Base-by-base conservation (phyloP, 2,888 invertebrate species). In the Brachyopa scutellaris region DNA sequence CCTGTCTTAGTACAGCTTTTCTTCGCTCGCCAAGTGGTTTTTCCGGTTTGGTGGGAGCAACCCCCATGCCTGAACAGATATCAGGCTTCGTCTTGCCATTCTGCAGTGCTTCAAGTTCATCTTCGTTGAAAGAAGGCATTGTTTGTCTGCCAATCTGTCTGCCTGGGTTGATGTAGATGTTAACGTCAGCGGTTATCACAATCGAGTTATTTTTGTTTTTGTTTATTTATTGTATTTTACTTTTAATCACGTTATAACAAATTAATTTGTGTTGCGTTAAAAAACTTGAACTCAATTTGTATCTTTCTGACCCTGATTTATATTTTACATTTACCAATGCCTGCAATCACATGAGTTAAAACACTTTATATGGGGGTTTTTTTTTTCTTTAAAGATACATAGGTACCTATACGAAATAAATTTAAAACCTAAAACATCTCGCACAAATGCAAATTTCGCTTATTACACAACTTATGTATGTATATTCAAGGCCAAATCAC, bases 1-100 rank as follows among this genome's bases (percentile, higher is more conserved):
- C 83, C 83, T 83, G 83, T 45, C 83, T 61, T 2, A 83, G 45
- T 1, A 83, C 83, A 23, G 83, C 83, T 31, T 78, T 83, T 29
- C 17, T 53, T 5, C 73, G 47, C 11, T 83, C 83, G 8, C 83
- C 83, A 6, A 83, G 40, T 29, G 78, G 83, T 15, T 83, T 82
- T 21, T 72, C 77, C 4, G 53, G 40, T 53, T 61, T 36, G 1
- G 5, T 38, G 1, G 29, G 17, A 1, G 36, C 29, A 21, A 13
- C 19, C 21, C 77, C 70, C 15, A 82, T 66, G 11, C 82, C 82
- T 15, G 82, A 55, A 15, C 70, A 82, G n/a, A 82, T 82, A 2
- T 77, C 77, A 13, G 82, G 77, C 47, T 82, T 82, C 8, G 57
- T 1, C 23, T 72, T 77, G 17, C 77, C 72, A 77, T 82, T 82